Conservation (phyloP, 2,888 invertebrate species). For the Pemphredon lugubris region DNA sequence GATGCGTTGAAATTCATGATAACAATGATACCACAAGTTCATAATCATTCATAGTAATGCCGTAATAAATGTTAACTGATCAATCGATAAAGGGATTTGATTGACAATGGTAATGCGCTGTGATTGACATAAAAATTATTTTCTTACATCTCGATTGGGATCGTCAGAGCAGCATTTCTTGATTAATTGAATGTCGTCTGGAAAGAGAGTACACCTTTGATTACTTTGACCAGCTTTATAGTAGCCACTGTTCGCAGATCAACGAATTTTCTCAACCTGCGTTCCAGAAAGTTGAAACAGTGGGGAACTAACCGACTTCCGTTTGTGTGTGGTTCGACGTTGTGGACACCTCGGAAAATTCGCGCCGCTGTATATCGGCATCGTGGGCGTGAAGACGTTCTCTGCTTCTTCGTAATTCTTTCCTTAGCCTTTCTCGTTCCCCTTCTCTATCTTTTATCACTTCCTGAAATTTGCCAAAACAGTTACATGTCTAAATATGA, state of each 20-base stretch:
- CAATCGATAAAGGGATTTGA: too few species aligned
- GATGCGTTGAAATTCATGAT: background rate
- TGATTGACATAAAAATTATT: background rate
- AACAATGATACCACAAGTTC: too few species aligned
- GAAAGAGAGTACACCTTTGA: background rate
- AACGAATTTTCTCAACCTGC: background rate
- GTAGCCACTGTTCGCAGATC: background rate
- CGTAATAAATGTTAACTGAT: too few species aligned
- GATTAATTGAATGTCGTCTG: slow-evolving; percentile 52
- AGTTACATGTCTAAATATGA: too few species aligned
- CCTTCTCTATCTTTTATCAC: slow-evolving; percentile 89
- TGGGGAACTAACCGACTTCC: slow-evolving; percentile 66
- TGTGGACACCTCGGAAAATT: slow-evolving; percentile 62
- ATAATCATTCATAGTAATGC: too few species aligned
- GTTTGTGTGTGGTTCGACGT: slow-evolving; percentile 69
- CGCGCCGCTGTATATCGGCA: slow-evolving; percentile 74
- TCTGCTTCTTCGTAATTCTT: slow-evolving; percentile 87
- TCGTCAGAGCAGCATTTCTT: slow-evolving; percentile 60
- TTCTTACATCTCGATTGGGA: slow-evolving; percentile 65
- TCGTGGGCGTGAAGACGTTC: slow-evolving; percentile 87
- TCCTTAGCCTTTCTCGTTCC: slow-evolving; percentile 87
- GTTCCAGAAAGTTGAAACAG: slow-evolving; percentile 29
- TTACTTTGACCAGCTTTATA: too few species aligned
- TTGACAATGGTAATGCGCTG: too few species aligned
- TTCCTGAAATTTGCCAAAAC: slow-evolving; percentile 86